Evolutionary conservation across 2,113 vertebrate genomes (phyloP).

Genomic region (Meles meles): DNA sequence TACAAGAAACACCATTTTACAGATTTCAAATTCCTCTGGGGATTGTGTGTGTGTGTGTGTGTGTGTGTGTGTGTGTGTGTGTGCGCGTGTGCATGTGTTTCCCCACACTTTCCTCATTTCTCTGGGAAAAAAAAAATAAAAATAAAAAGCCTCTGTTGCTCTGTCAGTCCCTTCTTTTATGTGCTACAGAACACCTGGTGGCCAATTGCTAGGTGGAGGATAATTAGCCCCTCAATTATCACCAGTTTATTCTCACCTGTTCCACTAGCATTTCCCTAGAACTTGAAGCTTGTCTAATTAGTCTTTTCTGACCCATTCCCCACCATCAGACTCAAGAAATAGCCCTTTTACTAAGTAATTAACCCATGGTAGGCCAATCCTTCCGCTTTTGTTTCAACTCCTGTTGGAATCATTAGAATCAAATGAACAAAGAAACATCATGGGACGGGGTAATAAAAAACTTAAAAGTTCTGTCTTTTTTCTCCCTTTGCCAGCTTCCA

Average conservation of each 20-base stretch:
- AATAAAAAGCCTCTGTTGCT: not conserved
- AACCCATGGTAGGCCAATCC: not conserved
- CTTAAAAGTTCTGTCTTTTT: constrained; percentile 32
- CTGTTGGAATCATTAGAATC: constrained; percentile 41
- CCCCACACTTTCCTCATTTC: not conserved
- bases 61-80: not conserved
- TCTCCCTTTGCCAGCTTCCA: constrained; percentile 46
- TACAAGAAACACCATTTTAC: not conserved
- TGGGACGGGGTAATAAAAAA: constrained; percentile 63
- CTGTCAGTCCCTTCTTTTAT: constrained; percentile 14
- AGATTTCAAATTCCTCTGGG: not conserved
- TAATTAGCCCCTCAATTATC: constrained; percentile 46
- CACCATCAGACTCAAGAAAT: not conserved
- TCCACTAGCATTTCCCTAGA: constrained; percentile 16
- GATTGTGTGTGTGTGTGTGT: not conserved
- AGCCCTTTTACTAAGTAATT: constrained; percentile 37
- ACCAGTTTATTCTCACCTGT: constrained; percentile 58
- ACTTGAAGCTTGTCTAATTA: constrained; percentile 54
- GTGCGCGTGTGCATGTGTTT: not conserved
- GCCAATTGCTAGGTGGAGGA: constrained; percentile 46
- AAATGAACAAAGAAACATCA: constrained; percentile 52
- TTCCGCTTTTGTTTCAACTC: not conserved
- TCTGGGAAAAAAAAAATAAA: not conserved
- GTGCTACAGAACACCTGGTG: constrained; percentile 66
- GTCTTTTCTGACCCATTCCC: constrained; percentile 59